Percentiles rank a stretch among this genome's conserved stretches.
Evolutionary conservation across 1,140 invertebrate genomes (phyloP).

Genomic region (Copidosoma floridanum): DNA sequence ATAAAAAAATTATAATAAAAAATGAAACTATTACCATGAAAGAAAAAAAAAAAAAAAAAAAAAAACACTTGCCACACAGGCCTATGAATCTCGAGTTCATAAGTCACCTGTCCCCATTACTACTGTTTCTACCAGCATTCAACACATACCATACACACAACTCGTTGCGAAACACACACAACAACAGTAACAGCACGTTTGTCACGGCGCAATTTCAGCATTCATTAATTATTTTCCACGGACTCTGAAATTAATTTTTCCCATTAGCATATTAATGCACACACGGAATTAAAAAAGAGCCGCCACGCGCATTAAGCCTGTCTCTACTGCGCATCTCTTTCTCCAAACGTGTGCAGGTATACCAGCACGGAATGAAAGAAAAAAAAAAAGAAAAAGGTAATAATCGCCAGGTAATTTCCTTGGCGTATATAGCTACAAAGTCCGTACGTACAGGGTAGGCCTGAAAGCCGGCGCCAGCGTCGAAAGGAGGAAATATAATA

Average conservation of each 20-base stretch:
- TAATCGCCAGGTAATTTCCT: slow-evolving; percentile 23
- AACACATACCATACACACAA: slow-evolving; percentile 5
- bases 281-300: background rate
- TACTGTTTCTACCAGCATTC: too few relatives aligned
- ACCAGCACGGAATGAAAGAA: too few relatives aligned
- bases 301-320: too few relatives aligned
- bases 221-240: background rate
- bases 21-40: too few relatives aligned
- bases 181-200: background rate
- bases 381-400: too few relatives aligned
- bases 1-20: too few relatives aligned
- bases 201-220: background rate
- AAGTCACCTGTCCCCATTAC: too few relatives aligned
- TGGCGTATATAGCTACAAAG: background rate
- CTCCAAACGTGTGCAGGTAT: too few relatives aligned
- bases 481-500: slow-evolving; percentile 21
- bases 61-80: too few relatives aligned
- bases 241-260: slow-evolving; percentile 7
- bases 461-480: background rate
- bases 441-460: background rate
- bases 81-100: too few relatives aligned
- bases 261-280: background rate
- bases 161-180: background rate
- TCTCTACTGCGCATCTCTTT: too few relatives aligned
- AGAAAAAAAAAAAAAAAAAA: too few relatives aligned